Conservation (phyloP, 2,113 vertebrate species). For the Struthidea cinerea region DNA sequence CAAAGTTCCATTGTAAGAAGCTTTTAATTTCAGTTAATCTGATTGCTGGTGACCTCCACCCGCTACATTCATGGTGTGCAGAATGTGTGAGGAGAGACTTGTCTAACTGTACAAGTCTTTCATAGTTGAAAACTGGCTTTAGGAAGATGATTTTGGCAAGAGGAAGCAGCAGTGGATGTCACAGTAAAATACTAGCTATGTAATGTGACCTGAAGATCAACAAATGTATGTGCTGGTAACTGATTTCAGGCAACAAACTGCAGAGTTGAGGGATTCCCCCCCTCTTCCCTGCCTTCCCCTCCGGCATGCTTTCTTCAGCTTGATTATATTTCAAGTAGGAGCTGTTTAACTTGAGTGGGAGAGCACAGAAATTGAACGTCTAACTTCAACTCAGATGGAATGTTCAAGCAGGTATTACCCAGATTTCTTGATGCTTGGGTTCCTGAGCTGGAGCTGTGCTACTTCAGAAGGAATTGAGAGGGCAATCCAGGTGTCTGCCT, state of each 20-base stretch:
- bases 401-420: background rate
- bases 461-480: background rate
- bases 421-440: background rate
- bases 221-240: background rate
- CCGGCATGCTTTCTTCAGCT: background rate
- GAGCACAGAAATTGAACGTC: background rate
- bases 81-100: background rate
- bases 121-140: background rate
- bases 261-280: background rate
- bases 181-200: background rate
- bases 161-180: background rate
- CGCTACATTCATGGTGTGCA: fast-evolving
- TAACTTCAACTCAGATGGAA: background rate
- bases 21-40: background rate
- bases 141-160: background rate
- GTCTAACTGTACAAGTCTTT: background rate
- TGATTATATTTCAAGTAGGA: background rate
- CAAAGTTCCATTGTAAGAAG: background rate
- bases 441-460: background rate
- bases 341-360: background rate
- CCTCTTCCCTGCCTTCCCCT: background rate
- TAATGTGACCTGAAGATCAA: background rate
- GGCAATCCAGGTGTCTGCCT: background rate
- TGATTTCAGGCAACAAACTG: background rate
- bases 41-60: background rate